Percentiles rank a stretch among this genome's conserved stretches.
Evolutionary conservation across 2,113 vertebrate species (phyloP).

Genomic region (Brachyhypopomus gauderio): DNA sequence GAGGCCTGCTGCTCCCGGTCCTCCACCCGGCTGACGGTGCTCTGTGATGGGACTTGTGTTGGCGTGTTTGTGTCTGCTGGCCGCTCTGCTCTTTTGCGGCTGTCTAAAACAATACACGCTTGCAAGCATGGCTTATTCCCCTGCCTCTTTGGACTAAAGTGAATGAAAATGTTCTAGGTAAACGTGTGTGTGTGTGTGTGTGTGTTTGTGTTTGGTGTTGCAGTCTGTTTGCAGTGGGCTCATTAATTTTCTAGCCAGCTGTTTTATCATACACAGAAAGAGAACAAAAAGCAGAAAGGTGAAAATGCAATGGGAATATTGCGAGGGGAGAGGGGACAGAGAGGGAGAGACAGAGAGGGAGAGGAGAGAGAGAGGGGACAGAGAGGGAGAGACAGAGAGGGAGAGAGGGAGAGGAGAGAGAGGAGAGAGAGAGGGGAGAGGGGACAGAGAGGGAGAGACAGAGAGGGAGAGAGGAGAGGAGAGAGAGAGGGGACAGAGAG

Average conservation of each 20-base stretch:
- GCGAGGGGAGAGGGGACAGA: conserved; percentile 53
- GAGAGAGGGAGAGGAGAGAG: no score
- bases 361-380: conserved; percentile 45
- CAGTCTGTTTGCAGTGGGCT: conserved; percentile 45
- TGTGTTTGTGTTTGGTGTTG: conserved; percentile 16
- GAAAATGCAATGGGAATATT: conserved; percentile 42
- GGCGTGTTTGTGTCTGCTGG: conserved; percentile 66
- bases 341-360: conserved; percentile 41
- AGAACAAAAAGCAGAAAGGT: not conserved
- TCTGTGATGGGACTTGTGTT: conserved; percentile 63
- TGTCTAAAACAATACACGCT: conserved; percentile 72
- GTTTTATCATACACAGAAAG: conserved; percentile 60
- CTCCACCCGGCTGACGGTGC: conserved; percentile 48
- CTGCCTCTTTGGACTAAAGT: conserved; percentile 61
- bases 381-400: no score
- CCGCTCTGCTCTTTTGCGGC: conserved; percentile 61
- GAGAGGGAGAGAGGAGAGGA: not conserved
- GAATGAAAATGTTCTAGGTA: conserved; percentile 47
- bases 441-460: conserved; percentile 31
- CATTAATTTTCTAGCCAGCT: conserved; percentile 56
- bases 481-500: no score
- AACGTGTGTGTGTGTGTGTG: conserved; percentile 37
- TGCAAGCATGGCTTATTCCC: conserved; percentile 69
- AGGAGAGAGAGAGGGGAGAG: conserved; percentile 41
- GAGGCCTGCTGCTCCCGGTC: conserved; percentile 51